These are phyloP conservation scores for Catharus minimus DNA, from an alignment of 2,113 vertebrate genomes.

Conservation along the genomic window DNA sequence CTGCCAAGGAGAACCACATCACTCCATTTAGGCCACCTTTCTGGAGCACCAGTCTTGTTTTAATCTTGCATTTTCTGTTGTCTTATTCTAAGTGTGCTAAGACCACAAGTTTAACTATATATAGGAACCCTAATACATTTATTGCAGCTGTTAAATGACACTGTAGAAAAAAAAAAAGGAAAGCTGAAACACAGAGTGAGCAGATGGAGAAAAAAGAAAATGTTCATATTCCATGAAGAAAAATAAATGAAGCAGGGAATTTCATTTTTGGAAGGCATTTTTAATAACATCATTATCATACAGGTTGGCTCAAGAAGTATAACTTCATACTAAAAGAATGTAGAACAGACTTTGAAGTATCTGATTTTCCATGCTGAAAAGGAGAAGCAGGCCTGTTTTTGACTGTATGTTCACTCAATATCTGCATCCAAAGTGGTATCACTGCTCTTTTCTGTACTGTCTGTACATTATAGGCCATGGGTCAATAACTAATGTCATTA, in stretches of 20 bases:
- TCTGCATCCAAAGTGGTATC: slow-evolving; percentile 7
- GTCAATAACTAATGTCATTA: background rate
- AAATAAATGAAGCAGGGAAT: slow-evolving; percentile 15
- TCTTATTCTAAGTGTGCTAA: background rate
- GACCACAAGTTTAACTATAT: background rate
- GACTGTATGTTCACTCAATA: background rate
- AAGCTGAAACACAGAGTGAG: background rate
- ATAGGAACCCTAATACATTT: background rate
- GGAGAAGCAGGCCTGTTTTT: background rate
- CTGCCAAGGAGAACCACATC: background rate
- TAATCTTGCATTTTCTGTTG: background rate
- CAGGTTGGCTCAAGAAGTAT: background rate
- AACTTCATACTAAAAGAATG: slow-evolving; percentile 5
- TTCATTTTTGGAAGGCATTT: slow-evolving; percentile 8
- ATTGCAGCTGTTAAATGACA: background rate
- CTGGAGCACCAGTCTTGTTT: background rate
- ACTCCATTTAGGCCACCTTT: background rate
- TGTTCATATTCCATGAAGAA: background rate
- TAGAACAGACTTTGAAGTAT: background rate
- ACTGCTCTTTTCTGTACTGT: background rate
- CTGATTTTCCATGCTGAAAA: background rate
- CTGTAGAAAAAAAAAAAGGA: background rate
- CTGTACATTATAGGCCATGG: background rate
- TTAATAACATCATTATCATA: background rate
- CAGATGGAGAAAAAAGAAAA: background rate